phyloP scores from a whole-genome alignment of 2,113 vertebrate species.

The Callipepla californica region DNA sequence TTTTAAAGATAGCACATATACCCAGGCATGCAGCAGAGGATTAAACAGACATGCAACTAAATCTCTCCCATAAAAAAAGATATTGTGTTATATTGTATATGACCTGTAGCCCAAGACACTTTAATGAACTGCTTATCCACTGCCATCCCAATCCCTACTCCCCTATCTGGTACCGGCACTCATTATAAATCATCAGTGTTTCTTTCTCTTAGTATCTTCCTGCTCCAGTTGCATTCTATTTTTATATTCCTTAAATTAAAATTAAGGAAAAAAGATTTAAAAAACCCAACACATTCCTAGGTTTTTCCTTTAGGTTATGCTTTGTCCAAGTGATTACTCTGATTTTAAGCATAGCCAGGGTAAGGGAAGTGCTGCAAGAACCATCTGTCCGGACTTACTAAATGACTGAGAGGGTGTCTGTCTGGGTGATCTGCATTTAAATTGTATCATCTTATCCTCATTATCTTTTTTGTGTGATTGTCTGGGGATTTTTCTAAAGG shows the following conservation, averaged over 20 bases:
- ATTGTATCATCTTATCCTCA: conserved; percentile 62
- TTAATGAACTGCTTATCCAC: conserved; percentile 66
- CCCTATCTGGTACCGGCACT: conserved; percentile 29
- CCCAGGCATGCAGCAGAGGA: conserved; percentile 50
- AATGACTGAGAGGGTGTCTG: conserved; percentile 38
- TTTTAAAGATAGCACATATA: conserved; percentile 19
- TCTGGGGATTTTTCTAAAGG: conserved; percentile 52
- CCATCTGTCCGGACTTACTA: conserved; percentile 51
- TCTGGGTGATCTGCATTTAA: conserved; percentile 66
- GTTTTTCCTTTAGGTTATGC: not conserved
- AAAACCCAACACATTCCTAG: accelerated
- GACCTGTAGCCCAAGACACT: conserved; percentile 63
- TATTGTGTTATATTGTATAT: conserved; percentile 55
- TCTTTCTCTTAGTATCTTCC: not conserved
- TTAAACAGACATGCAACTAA: conserved; percentile 62
- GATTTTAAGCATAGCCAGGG: not conserved
- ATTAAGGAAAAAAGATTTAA: not conserved
- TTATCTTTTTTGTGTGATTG: conserved; percentile 61
- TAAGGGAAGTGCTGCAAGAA: conserved; percentile 24
- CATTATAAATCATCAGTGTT: conserved; percentile 34
- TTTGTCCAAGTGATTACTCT: not conserved
- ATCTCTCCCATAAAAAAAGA: conserved; percentile 60
- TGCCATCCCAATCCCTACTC: conserved; percentile 22
- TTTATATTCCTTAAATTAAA: not conserved
- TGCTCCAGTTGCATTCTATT: not conserved